Conservation (phyloP, 2,113 vertebrate genomes). For the Oenanthe melanoleuca region DNA sequence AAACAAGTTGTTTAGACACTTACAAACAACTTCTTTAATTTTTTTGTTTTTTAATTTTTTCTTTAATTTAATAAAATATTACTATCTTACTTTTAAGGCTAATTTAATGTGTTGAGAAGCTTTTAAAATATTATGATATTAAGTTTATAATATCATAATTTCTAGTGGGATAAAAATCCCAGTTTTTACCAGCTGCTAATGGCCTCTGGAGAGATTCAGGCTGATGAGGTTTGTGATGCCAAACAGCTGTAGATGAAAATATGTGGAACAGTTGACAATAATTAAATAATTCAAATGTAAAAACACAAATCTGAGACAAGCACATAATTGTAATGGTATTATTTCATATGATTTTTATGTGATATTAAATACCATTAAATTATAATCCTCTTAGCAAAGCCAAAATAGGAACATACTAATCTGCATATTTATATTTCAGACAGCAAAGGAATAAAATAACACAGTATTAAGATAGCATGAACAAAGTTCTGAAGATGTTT, state of each 20-base stretch:
- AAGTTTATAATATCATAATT: constrained; percentile 26
- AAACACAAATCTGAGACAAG: constrained; percentile 49
- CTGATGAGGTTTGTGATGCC: constrained; percentile 36
- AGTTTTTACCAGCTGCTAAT: constrained; percentile 16
- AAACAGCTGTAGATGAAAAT: constrained; percentile 46
- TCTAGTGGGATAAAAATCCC: neutral
- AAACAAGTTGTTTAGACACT: neutral
- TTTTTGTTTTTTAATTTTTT: neutral
- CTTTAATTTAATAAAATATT: neutral
- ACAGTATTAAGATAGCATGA: neutral
- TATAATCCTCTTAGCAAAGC: neutral
- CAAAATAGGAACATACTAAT: neutral
- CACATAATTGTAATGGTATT: neutral
- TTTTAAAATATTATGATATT: constrained; percentile 33
- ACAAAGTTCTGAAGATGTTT: neutral
- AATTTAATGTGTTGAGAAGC: neutral
- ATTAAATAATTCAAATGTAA: constrained; percentile 20
- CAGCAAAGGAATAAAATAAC: neutral
- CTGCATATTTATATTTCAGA: constrained; percentile 14
- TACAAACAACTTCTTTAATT: neutral
- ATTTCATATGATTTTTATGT: constrained; percentile 17
- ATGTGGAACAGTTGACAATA: neutral
- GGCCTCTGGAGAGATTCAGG: neutral
- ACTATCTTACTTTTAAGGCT: neutral
- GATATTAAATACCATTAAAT: constrained; percentile 29